A percentile compares a stretch with the other conserved stretches of the same genome.
Conservation (phyloP, 2,113 vertebrate species). For the Alouatta palliata region DNA sequence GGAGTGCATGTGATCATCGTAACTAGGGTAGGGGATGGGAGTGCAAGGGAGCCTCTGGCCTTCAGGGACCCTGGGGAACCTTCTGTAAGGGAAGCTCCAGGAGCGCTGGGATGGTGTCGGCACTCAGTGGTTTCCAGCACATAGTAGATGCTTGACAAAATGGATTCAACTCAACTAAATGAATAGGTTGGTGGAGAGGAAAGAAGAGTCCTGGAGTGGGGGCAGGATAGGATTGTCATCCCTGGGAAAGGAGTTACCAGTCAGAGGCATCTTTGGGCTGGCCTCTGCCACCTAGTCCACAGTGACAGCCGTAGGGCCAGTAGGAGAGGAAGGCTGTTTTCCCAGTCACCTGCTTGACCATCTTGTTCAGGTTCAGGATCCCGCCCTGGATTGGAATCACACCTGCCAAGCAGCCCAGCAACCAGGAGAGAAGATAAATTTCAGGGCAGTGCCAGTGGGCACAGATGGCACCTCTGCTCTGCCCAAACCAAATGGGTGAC, state of each 20-base stretch:
- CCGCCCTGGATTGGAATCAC: conserved; percentile 38
- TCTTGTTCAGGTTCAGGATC: conserved; percentile 63
- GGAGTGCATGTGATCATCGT: no score
- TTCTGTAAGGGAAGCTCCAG: background rate
- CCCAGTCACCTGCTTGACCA: conserved; percentile 34
- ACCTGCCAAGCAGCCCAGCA: conserved; percentile 41
- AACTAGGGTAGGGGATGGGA: no score
- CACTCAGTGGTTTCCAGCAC: background rate
- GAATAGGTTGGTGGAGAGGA: background rate
- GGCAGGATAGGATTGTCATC: background rate
- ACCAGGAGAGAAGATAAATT: background rate
- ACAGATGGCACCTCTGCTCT: no score
- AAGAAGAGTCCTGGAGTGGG: background rate
- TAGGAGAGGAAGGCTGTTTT: conserved; percentile 12
- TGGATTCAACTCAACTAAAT: background rate
- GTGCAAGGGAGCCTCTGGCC: background rate
- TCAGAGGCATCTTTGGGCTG: conserved; percentile 71
- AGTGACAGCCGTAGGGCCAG: conserved; percentile 71
- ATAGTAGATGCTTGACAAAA: background rate
- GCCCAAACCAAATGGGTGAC: background rate
- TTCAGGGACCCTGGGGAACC: background rate
- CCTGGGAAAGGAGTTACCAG: conserved; percentile 51
- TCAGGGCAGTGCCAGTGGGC: background rate
- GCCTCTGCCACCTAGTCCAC: conserved; percentile 64
- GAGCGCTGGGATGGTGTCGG: background rate